Percentiles rank a stretch among this genome's conserved stretches.
Conservation (phyloP, 2,797 vertebrate species). For the Trachops cirrhosus region DNA sequence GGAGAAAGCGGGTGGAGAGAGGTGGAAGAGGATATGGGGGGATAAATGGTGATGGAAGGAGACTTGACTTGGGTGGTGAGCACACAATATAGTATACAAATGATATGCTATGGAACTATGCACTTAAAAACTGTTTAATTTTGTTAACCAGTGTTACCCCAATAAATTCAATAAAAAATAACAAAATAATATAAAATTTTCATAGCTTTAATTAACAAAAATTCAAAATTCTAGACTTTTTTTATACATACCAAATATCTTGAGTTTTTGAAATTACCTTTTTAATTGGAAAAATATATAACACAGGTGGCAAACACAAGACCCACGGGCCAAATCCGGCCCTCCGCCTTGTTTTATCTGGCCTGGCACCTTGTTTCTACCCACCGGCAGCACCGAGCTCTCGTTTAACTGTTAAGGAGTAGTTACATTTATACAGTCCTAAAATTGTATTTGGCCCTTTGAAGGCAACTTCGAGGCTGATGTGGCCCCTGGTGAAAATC, state of each 20-base stretch:
- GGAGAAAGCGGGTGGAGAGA: background rate
- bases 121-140: background rate
- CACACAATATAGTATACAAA: background rate
- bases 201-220: slow-evolving; percentile 56
- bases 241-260: slow-evolving; percentile 31
- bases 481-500: too few species aligned
- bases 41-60: background rate
- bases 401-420: too few species aligned
- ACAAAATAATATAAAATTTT: background rate
- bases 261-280: slow-evolving; percentile 51
- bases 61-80: background rate
- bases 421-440: too few species aligned
- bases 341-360: too few species aligned
- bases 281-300: slow-evolving; percentile 36
- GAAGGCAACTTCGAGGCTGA: too few species aligned
- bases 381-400: too few species aligned
- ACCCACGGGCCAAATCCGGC: too few species aligned
- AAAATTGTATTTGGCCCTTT: too few species aligned
- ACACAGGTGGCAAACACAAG: too few species aligned
- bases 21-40: too few species aligned
- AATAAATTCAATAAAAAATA: background rate
- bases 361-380: too few species aligned
- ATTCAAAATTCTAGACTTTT: slow-evolving; percentile 48
- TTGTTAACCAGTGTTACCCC: background rate
- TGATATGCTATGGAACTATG: background rate